Evolutionary conservation across 2,113 vertebrate species (phyloP), one percentile per base, ranked within the genome.

Genomic region (Origma solitaria): DNA sequence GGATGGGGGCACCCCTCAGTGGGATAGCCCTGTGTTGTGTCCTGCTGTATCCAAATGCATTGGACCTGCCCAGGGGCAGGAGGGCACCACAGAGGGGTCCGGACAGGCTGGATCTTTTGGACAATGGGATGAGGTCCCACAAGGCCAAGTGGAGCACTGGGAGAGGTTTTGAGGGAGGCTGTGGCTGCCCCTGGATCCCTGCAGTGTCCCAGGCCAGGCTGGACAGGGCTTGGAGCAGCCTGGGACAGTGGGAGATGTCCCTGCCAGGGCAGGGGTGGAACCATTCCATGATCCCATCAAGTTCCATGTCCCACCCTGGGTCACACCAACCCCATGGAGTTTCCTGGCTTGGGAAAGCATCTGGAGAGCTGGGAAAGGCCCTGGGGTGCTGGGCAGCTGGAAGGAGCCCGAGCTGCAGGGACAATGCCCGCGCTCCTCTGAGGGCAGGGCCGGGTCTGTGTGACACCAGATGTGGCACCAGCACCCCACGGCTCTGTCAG

Each of bases 91-190:
- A 25, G 30, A 49, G 31, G 35, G 25, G 11, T 13, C 35, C 2
- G 15, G 15, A 21, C n/a, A 40, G 49, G 30, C 12, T 0, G 1
- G 47, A 61, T 30, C n/a, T 3, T 0, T 11, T n/a, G 73, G 8
- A 40, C 13, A n/a, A 3, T 1, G 11, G 66, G 58, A 81, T 57
- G 76, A 50, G 66, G 58, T 31, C 22, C 65, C 50, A 35, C 17
- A 11, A 24, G 56, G 84, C 24, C 47, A 24, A 13, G 47, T 3
- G 30, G 22, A 70, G 54, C 56, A 57, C 73, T n/a, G 56, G 62
- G 22, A 19, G 45, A 38, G 54, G 2, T 6, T 15, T 15, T 33
- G 54, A 30, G 54, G 1, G 25, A 7, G 47, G 8, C 7, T 13
- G 23, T 1, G 18, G 47, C 28, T 54, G 49, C 10, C 40, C 47